Conservation (phyloP, 1,140 invertebrate genomes). For the Macrobrachium rosenbergii region DNA sequence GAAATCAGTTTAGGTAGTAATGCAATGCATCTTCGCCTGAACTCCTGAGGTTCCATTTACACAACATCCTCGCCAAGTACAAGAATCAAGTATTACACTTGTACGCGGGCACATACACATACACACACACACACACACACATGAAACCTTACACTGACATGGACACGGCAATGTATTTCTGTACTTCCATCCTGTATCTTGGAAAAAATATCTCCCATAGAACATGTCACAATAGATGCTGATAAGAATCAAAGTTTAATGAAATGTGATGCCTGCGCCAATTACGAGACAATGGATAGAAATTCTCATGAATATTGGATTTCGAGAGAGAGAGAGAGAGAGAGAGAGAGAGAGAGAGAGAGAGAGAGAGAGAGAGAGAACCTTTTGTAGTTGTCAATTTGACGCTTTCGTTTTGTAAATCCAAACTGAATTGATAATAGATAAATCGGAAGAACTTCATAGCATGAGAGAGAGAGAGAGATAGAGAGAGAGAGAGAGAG, state of each 20-base stretch:
- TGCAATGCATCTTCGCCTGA: too few species aligned
- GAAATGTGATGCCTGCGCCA: neutral
- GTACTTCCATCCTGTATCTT: neutral
- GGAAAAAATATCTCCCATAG: neutral
- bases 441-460: too few species aligned
- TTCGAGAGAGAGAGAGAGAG: neutral
- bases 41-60: too few species aligned
- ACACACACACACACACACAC: neutral
- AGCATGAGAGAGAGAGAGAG: too few species aligned
- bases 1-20: too few species aligned
- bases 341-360: conserved; percentile 14
- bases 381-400: too few species aligned
- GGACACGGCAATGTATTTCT: neutral
- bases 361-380: neutral
- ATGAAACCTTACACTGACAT: neutral
- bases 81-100: too few species aligned
- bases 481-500: too few species aligned
- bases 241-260: neutral
- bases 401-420: too few species aligned
- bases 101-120: too few species aligned
- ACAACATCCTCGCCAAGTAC: too few species aligned
- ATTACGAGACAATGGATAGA: neutral
- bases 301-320: neutral
- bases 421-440: too few species aligned
- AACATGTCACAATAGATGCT: neutral